Evolutionary conservation across 2,888 invertebrate genomes (phyloP), one percentile per base, ranked within the genome.

Genomic region (Dryococelus australis): DNA sequence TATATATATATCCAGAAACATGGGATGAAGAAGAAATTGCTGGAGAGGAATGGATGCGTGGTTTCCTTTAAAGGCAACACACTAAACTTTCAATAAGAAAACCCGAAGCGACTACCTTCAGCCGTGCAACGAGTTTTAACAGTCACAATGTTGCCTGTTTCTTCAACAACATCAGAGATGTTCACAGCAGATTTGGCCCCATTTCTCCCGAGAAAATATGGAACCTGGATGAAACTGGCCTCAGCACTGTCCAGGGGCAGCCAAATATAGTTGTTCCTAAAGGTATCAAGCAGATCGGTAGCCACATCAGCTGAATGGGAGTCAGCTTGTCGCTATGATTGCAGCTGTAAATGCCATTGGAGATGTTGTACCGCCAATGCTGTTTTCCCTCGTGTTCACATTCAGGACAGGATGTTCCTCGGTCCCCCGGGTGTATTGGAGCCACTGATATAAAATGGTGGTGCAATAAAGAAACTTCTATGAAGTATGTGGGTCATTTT

Each of bases 1-100:
- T n/a, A n/a, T n/a, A n/a, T n/a, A n/a, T n/a, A 81, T 65, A 85
- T 43, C 85, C 86, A 51, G 65, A 86, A 86, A 84, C 84, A 86
- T 89, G 89, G 88, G 27, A 43, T 27, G 43, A 89, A 87, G 88
- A 89, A 88, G 89, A 89, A 88, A 89, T 89, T 88, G 90, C 89
- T 86, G 89, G 90, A 87, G 87, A 88, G 53, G 89, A 89, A 87
- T 88, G 88, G 53, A 89, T 89, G 88, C 51, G 43, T 27, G 47
- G 85, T 53, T 85, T 53, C 26, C 47, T 85, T 24, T 20, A 20
- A 53, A 51, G 10, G n/a, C 85, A 85, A 10, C 16, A 2, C 20
- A 85, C 3, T 12, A 6, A 16, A 85, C 47, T 85, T 35, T 85
- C 85, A 47, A 85, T 85, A 27, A 13, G 47, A 26, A 47, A 84